These are phyloP conservation scores for Channa maculata DNA, from an alignment of 2,113 vertebrate genomes.

Conservation along the genomic window DNA sequence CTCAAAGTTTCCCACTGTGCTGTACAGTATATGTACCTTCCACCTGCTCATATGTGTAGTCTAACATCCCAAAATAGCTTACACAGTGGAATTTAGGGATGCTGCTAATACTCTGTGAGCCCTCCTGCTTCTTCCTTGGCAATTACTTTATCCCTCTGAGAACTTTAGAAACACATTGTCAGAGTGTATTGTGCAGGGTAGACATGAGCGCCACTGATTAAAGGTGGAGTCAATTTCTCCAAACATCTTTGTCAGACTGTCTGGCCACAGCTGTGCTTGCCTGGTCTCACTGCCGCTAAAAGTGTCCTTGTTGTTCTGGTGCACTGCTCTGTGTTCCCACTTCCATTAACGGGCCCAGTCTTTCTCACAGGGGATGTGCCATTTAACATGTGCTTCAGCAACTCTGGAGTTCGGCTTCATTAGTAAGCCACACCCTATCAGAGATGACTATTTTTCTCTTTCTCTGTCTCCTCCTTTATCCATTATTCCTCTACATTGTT, in stretches of 20 bases:
- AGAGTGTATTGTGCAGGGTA: conserved; percentile 34
- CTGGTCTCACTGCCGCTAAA: conserved; percentile 26
- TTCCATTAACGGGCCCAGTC: conserved; percentile 53
- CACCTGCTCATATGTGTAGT: conserved; percentile 39
- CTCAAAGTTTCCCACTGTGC: conserved; percentile 26
- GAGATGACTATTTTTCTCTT: conserved; percentile 14
- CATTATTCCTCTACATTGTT: neutral
- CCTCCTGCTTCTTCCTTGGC: conserved; percentile 37
- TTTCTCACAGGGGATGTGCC: conserved; percentile 38
- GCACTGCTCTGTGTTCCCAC: conserved; percentile 45
- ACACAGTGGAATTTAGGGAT: conserved; percentile 46
- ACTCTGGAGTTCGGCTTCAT: conserved; percentile 44
- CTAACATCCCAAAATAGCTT: conserved; percentile 48
- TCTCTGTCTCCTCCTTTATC: conserved; percentile 16
- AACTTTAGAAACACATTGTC: conserved; percentile 49
- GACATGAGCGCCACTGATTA: conserved; percentile 50
- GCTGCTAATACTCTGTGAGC: conserved; percentile 43
- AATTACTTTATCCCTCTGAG: conserved; percentile 61
- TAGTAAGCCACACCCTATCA: conserved; percentile 45
- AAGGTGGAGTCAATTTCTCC: conserved; percentile 50
- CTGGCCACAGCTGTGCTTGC: conserved; percentile 25
- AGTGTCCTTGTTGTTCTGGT: conserved; percentile 45
- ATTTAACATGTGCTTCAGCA: conserved; percentile 42
- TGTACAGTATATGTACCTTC: conserved; percentile 20
- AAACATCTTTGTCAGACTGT: conserved; percentile 13